Evolutionary conservation across 2,113 vertebrate species (phyloP).

Genomic region (Sprattus sprattus): DNA sequence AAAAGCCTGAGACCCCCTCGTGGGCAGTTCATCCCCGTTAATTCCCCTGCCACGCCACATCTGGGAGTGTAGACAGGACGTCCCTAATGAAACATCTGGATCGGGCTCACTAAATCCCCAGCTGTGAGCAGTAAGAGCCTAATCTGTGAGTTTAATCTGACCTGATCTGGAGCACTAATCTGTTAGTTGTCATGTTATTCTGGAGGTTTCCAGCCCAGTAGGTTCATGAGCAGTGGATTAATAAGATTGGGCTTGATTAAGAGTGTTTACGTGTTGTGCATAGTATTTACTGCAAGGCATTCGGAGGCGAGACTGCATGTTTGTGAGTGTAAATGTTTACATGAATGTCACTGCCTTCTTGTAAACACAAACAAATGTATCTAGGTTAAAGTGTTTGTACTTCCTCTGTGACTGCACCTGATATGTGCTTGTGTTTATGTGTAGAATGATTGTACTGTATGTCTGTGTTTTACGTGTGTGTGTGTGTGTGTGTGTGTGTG

Average conservation of each 20-base stretch:
- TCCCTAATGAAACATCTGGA: conserved; percentile 1
- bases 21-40: background rate
- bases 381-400: background rate
- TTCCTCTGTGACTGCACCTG: background rate
- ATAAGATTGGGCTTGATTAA: background rate
- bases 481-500: background rate
- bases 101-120: background rate
- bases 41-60: background rate
- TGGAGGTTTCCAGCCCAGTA: background rate
- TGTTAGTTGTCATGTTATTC: background rate
- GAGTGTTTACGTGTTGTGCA: background rate
- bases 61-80: background rate
- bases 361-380: background rate
- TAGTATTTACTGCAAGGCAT: background rate
- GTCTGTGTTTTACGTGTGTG: background rate
- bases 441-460: conserved; percentile 12
- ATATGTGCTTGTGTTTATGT: background rate
- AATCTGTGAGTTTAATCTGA: background rate
- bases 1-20: background rate
- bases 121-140: background rate
- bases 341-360: background rate
- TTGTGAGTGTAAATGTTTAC: background rate
- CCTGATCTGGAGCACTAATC: background rate
- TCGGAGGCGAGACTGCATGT: background rate
- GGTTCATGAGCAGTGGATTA: background rate